Evolutionary conservation across 2,113 vertebrate species (phyloP).

Genomic region (Ictidomys tridecemlineatus): DNA sequence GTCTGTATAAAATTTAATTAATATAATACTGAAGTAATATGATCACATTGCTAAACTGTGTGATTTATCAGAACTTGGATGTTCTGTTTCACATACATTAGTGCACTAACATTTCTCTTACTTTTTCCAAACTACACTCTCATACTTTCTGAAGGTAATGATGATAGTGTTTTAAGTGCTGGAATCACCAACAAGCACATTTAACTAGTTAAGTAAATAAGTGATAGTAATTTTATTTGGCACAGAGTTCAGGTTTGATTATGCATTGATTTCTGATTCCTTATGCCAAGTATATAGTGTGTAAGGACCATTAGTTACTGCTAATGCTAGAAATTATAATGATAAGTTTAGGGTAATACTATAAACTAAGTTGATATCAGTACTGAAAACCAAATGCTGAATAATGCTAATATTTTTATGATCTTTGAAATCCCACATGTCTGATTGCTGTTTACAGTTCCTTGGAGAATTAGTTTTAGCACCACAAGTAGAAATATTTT

Average conservation of each 20-base stretch:
- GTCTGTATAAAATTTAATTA: conserved; percentile 34
- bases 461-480: conserved; percentile 2
- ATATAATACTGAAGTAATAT: neutral
- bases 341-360: conserved; percentile 42
- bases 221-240: conserved; percentile 53
- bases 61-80: neutral
- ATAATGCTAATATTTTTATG: conserved; percentile 51
- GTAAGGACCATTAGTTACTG: neutral
- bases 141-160: conserved; percentile 51
- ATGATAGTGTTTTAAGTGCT: conserved; percentile 29
- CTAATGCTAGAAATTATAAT: conserved; percentile 1
- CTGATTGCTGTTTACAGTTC: conserved; percentile 32
- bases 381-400: conserved; percentile 34
- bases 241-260: conserved; percentile 28
- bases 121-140: conserved; percentile 5
- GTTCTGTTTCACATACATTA: neutral
- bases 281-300: conserved; percentile 47
- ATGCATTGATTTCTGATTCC: conserved; percentile 32
- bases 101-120: neutral
- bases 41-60: conserved; percentile 30
- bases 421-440: conserved; percentile 42
- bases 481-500: conserved; percentile 1
- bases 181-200: conserved; percentile 36
- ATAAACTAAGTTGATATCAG: conserved; percentile 51
- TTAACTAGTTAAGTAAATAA: conserved; percentile 18